Conservation (phyloP, 1,140 invertebrate species). For the Drosophila bocki region DNA sequence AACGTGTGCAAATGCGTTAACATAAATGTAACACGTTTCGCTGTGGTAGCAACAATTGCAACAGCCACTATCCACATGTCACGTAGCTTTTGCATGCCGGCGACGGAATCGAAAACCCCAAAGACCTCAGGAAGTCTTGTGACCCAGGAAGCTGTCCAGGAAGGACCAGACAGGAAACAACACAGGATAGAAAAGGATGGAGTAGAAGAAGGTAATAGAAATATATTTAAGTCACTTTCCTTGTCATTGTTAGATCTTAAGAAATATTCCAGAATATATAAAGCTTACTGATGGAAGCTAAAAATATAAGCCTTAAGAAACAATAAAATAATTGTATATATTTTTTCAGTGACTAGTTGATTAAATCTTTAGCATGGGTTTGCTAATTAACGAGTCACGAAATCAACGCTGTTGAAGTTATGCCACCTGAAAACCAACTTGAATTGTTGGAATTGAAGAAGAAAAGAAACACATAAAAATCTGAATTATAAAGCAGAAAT, state of each 20-base stretch:
- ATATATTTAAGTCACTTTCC: constrained; percentile 16
- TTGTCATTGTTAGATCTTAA: neutral
- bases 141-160: constrained; percentile 43
- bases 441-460: neutral
- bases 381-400: constrained; percentile 30
- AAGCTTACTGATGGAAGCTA: neutral
- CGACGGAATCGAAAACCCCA: constrained; percentile 32
- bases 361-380: constrained; percentile 27
- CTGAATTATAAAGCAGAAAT: neutral
- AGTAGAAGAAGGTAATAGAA: neutral
- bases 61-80: constrained; percentile 63
- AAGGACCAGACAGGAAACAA: constrained; percentile 20
- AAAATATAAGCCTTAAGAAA: constrained; percentile 10
- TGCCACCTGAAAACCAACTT: constrained; percentile 18
- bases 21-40: constrained; percentile 79
- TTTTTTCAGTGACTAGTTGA: constrained; percentile 3
- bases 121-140: constrained; percentile 37
- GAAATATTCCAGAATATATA: constrained; percentile 9
- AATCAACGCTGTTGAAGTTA: constrained; percentile 11
- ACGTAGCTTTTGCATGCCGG: constrained; percentile 76
- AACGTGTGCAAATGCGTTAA: constrained; percentile 77
- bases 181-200: neutral
- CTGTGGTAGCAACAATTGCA: constrained; percentile 65
- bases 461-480: neutral
- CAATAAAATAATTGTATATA: neutral